A percentile compares a stretch with the other conserved stretches of the same genome.
Conservation (phyloP, 1,140 invertebrate genomes). For the Drosophila punjabiensis region DNA sequence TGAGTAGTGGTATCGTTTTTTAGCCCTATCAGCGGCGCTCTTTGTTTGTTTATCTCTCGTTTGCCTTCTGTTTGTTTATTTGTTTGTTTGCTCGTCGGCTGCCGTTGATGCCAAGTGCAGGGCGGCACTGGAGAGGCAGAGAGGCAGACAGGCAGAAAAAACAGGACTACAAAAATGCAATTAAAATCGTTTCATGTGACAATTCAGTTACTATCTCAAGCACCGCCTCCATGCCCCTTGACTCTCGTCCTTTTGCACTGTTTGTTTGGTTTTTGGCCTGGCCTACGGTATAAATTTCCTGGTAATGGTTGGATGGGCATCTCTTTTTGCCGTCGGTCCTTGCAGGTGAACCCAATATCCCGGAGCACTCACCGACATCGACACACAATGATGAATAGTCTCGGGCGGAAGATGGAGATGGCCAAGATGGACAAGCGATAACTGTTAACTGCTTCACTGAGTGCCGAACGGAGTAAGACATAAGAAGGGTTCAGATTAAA, state of each 20-base stretch:
- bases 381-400: conserved; percentile 46
- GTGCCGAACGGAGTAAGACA: conserved; percentile 19
- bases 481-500: conserved; percentile 15
- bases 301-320: conserved; percentile 38
- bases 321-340: conserved; percentile 13
- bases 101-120: conserved; percentile 54
- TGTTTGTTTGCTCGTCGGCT: conserved; percentile 23
- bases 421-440: conserved; percentile 35
- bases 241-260: conserved; percentile 8
- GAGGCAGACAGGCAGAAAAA: conserved; percentile 20
- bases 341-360: conserved; percentile 50
- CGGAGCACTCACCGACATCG: neutral
- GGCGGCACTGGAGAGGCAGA: conserved; percentile 3
- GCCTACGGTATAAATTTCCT: conserved; percentile 41
- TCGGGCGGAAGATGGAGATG: conserved; percentile 23
- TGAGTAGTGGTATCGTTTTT: conserved; percentile 40
- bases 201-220: conserved; percentile 51
- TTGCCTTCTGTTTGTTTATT: conserved; percentile 24
- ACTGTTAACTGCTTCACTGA: conserved; percentile 53
- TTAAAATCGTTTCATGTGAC: conserved; percentile 78
- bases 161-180: conserved; percentile 66
- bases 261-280: conserved; percentile 32
- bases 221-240: conserved; percentile 5
- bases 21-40: conserved; percentile 40
- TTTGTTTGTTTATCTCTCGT: conserved; percentile 49